Base-by-base conservation (phyloP, 2,797 vertebrate species). In the Coendou prehensilis region DNA sequence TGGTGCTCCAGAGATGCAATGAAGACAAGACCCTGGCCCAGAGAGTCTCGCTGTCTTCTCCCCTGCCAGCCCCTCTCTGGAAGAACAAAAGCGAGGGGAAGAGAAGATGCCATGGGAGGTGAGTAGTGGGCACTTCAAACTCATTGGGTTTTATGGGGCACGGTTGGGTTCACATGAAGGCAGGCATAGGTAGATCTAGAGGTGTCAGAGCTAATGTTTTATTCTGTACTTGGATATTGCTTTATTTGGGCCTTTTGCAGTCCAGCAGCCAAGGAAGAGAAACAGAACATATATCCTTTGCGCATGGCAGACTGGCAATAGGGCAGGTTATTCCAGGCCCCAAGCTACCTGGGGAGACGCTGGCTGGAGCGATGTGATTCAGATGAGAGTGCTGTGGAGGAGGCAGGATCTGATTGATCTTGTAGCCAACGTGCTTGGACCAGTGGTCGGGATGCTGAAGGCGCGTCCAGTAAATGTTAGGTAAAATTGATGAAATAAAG, bases 81-180 rank as follows among this genome's bases (percentile, higher is more conserved):
- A 26, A n/a, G 87, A 57, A 85, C 33, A 13, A 9, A 57, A 50
- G 75, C 3, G 5, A 1, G 63, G 52, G 30, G 67, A 56, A 26
- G 20, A 89, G 80, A 57, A 75, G 69, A n/a, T 2, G 20, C n/a
- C 5, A 2, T 3, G n/a, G 56, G 7, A 5, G 33, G 5, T 6
- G 11, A 45, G 56, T 18, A 14, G 20, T 0, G 0, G 11, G 37
- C n/a, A 13, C 23, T 33, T 61, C 13, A 18, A 9, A 63, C 30
- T 20, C 10, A 0, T 7, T 23, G 10, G 37, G 59, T 50, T 52
- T 59, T 26, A 17, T 9, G 10, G 80, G 0, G 2, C 80, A 8
- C 2, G 2, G 20, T 9, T 22, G 37, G 52, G 87, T 22, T 61
- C 67, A 15, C 57, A 30, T 5, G 30, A 69, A 63, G 71, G 73